Conservation (phyloP, 2,113 vertebrate genomes). For the Ptyas mucosa region DNA sequence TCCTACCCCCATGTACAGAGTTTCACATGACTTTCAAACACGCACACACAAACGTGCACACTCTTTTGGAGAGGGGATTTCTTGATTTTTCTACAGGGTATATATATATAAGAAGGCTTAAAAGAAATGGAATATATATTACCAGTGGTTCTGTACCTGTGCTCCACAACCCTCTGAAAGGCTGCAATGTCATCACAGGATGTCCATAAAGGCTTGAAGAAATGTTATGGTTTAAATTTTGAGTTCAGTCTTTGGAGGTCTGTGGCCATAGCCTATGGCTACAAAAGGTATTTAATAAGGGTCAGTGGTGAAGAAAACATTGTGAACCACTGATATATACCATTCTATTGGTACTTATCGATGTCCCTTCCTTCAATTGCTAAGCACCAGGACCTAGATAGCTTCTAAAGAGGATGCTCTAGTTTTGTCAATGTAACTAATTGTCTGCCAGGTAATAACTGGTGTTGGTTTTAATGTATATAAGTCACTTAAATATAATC, state of each 20-base stretch:
- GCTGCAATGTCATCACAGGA: no score
- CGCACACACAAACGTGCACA: not conserved
- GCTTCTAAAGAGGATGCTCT: not conserved
- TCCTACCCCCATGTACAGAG: not conserved
- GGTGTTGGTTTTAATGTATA: constrained; percentile 55
- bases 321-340: not conserved
- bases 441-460: constrained; percentile 56
- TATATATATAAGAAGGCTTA: not conserved
- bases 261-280: no score
- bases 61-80: not conserved
- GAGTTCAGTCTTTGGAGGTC: no score
- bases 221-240: no score
- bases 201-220: no score
- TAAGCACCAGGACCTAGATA: not conserved
- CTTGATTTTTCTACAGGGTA: not conserved
- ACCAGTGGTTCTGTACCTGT: no score
- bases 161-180: no score
- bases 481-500: constrained; percentile 62
- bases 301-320: no score
- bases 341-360: not conserved
- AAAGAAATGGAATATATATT: not conserved
- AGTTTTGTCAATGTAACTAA: not conserved
- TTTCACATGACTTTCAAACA: not conserved
- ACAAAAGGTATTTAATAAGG: no score
- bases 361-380: not conserved